Base-by-base conservation (phyloP, 1,140 invertebrate genomes). In the Drosophila bipectinata region DNA sequence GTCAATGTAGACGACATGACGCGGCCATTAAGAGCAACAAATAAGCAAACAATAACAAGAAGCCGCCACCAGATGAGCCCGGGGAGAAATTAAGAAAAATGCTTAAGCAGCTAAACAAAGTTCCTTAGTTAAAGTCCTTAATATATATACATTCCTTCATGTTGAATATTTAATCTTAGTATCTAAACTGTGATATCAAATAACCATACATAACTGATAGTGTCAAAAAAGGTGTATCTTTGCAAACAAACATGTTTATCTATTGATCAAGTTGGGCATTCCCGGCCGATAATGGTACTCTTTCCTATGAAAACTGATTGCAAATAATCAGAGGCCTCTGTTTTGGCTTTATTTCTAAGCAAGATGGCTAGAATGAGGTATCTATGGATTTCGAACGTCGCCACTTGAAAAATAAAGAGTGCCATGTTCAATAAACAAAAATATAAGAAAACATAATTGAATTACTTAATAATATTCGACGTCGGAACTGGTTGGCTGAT, bases 1-100 rank as follows among this genome's bases (percentile, higher is more conserved):
- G 83, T 83, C 84, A 89, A 89, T 89, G 87, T 89, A 89, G 84
- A 89, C 84, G 87, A 81, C 87, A 89, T 85, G 87, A 90, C 77
- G 84, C 85, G 75, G 74, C 73, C 81, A 89, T 89, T 89, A 89
- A 90, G 79, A 77, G 85, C 85, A 88, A 90, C 87, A 88, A 90
- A 90, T 88, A 88, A 88, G 84, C 85, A 84, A 88, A 89, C 79
- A 88, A 88, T 89, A 67, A 71, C 72, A 63, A 63, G 55, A n/a
- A 58, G 44, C 37, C 56, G 48, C 15, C 44, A 21, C 61, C 44
- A 60, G 57, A 49, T 62, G 52, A 68, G 48, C 79, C 64, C 18
- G 59, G 45, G 60, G 53, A 77, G 58, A 77, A 83, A 88, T 83
- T 73, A 83, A 66, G 59, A 58, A 73, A 78, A 78, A 61, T 73